phyloP scores from a whole-genome alignment of 1,140 invertebrate genomes.

The Ceratina japonica region DNA sequence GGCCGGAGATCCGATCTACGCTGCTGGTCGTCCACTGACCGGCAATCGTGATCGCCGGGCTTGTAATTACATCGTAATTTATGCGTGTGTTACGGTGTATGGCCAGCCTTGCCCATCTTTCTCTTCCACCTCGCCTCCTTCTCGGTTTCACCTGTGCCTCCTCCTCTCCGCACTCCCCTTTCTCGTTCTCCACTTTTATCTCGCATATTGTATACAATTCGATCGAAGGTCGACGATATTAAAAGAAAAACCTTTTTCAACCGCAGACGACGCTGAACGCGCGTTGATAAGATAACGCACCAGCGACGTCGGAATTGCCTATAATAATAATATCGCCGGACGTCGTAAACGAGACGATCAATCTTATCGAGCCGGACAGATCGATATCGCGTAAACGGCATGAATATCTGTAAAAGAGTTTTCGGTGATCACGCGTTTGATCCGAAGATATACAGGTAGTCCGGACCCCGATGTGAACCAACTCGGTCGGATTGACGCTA shows the following conservation, averaged over 20 bases:
- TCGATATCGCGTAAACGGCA: no score
- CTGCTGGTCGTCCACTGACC: neutral
- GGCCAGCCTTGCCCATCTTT: conserved; percentile 45
- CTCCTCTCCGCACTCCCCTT: neutral
- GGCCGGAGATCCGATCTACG: conserved; percentile 70
- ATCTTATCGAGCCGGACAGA: no score
- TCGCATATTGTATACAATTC: neutral
- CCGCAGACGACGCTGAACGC: no score
- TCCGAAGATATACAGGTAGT: no score
- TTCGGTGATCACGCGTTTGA: no score
- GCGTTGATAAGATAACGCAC: no score
- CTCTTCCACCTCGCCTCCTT: conserved; percentile 39
- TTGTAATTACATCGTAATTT: conserved; percentile 79
- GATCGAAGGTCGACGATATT: neutral
- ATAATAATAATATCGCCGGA: no score
- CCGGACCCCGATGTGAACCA: no score
- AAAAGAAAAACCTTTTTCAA: no score
- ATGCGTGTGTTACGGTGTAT: conserved; percentile 75
- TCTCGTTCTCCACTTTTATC: conserved; percentile 3
- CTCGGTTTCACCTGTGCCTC: neutral
- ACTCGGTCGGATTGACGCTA: conserved; percentile 5
- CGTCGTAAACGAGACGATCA: no score
- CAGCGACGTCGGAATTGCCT: no score
- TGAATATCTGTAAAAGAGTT: no score
- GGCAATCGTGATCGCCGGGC: conserved; percentile 73